These are phyloP conservation scores for Ectropis grisescens DNA, from an alignment of 1,140 invertebrate species.

Conservation along the genomic window DNA sequence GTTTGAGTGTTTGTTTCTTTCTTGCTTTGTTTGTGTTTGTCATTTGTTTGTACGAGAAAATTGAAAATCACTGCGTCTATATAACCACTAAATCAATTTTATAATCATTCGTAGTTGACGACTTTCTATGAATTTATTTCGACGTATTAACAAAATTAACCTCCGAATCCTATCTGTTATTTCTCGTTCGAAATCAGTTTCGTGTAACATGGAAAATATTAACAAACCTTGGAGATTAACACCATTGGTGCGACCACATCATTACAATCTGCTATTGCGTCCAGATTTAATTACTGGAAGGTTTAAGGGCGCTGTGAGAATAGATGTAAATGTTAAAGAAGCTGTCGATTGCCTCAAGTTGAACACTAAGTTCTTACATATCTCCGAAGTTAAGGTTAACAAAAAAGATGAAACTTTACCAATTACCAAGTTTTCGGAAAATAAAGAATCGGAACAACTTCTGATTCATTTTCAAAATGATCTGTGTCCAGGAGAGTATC, in stretches of 20 bases:
- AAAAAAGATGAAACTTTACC: slow-evolving; percentile 26
- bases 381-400: slow-evolving; percentile 47
- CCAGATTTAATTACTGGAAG: slow-evolving; percentile 79
- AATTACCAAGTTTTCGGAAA: slow-evolving; percentile 32
- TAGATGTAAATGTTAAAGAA: slow-evolving; percentile 74
- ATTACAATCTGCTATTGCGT: slow-evolving; percentile 82
- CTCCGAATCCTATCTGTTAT: no score
- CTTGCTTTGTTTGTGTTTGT: no score
- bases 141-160: not conserved
- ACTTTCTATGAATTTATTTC: not conserved
- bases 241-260: slow-evolving; percentile 74
- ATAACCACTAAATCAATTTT: no score
- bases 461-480: slow-evolving; percentile 33
- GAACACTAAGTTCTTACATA: slow-evolving; percentile 77
- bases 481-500: slow-evolving; percentile 33
- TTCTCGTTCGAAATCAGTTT: no score
- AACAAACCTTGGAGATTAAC: slow-evolving; percentile 62
- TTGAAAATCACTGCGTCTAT: no score
- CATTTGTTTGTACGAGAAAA: no score
- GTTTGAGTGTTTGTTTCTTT: no score
- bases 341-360: slow-evolving; percentile 76
- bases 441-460: slow-evolving; percentile 39
- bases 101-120: no score
- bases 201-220: no score
- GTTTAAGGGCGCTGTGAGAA: slow-evolving; percentile 81